Evolutionary conservation across 2,888 invertebrate genomes (phyloP).

Genomic region (Nomada hirtipes): DNA sequence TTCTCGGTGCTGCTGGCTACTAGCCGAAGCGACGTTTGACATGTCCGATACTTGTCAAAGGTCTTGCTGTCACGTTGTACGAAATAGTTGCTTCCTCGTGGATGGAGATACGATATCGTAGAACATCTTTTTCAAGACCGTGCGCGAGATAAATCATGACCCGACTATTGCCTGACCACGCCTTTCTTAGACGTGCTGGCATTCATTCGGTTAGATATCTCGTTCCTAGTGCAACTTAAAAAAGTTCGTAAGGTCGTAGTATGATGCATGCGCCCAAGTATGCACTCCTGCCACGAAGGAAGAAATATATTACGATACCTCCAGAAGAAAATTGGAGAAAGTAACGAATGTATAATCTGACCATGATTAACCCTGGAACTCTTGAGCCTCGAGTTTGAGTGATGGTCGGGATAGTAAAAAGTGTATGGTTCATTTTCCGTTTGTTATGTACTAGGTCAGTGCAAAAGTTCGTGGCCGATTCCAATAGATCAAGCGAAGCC

Average conservation of each 20-base stretch:
- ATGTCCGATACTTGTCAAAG: slow-evolving; percentile 18
- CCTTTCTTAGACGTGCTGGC: slow-evolving; percentile 68
- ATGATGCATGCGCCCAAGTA: slow-evolving; percentile 49
- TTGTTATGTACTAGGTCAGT: no score
- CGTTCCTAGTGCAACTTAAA: slow-evolving; percentile 53
- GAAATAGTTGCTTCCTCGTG: slow-evolving; percentile 40
- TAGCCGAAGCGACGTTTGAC: neutral
- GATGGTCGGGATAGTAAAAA: no score
- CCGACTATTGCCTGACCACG: slow-evolving; percentile 60
- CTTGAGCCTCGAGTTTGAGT: no score
- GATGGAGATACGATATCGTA: slow-evolving; percentile 61
- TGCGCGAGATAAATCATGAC: slow-evolving; percentile 67
- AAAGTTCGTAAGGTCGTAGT: slow-evolving; percentile 61
- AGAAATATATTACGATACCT: no score
- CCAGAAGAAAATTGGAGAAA: no score
- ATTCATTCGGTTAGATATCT: slow-evolving; percentile 61
- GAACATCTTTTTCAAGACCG: slow-evolving; percentile 71
- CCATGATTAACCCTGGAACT: no score
- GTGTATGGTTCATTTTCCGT: no score
- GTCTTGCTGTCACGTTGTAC: slow-evolving; percentile 34
- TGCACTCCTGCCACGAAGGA: slow-evolving; percentile 18
- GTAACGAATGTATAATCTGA: no score
- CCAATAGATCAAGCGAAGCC: no score
- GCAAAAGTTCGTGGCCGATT: no score
- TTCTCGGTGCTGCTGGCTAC: no score